phyloP scores from a whole-genome alignment of 2,888 invertebrate genomes.

The Macaria liturata region DNA sequence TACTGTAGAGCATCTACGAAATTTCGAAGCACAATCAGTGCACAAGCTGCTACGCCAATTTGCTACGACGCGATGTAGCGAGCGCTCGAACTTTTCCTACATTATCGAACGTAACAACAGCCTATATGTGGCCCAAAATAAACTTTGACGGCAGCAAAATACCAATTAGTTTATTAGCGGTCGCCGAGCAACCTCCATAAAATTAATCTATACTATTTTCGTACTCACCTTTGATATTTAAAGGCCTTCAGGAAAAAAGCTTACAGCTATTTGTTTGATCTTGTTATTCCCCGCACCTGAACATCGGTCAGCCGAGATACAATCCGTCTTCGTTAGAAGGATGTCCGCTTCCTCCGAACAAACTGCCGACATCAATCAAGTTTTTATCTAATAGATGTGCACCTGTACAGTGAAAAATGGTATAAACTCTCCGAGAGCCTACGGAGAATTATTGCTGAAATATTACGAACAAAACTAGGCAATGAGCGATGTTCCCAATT shows the following conservation, averaged over 20 bases:
- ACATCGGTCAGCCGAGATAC: constrained; percentile 56
- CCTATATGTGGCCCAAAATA: not conserved
- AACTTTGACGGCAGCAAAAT: constrained; percentile 3
- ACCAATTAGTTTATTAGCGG: constrained; percentile 10
- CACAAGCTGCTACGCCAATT: no score
- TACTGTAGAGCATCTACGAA: no score
- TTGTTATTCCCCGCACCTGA: constrained; percentile 43
- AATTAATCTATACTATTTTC: constrained; percentile 6
- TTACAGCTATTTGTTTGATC: constrained; percentile 31
- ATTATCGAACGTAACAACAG: not conserved
- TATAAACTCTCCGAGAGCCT: constrained; percentile 35
- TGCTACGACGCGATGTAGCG: no score
- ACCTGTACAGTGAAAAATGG: constrained; percentile 52
- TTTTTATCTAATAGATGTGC: constrained; percentile 48
- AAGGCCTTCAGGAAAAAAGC: constrained; percentile 20
- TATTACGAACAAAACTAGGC: constrained; percentile 27
- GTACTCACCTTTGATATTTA: constrained; percentile 23
- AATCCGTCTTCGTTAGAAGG: constrained; percentile 67
- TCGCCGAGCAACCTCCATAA: constrained; percentile 1
- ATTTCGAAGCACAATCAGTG: no score
- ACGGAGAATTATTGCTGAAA: constrained; percentile 28
- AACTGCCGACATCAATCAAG: constrained; percentile 62
- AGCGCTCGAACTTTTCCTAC: no score
- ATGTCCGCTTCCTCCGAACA: constrained; percentile 46
- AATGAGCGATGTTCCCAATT: constrained; percentile 10